phyloP scores from a whole-genome alignment of 1,140 invertebrate species.

The Sinonovacula constricta region DNA sequence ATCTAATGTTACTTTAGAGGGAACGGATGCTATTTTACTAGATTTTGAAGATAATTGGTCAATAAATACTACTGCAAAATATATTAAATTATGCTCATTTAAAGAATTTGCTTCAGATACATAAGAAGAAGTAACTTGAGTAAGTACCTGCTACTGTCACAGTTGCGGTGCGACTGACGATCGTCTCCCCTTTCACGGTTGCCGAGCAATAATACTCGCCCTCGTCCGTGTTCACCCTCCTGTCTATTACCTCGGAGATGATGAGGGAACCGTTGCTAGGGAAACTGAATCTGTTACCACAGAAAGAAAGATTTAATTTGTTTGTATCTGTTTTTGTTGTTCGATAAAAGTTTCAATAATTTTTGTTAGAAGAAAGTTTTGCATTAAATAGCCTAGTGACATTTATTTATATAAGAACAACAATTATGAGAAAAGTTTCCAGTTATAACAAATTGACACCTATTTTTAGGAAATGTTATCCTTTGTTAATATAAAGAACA shows the following conservation, averaged over 20 bases:
- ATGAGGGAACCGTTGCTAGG: conserved; percentile 18
- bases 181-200: conserved; percentile 40
- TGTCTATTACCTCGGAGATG: conserved; percentile 24
- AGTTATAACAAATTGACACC: not conserved
- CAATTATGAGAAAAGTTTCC: not conserved
- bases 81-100: not conserved
- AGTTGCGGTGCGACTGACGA: conserved; percentile 3
- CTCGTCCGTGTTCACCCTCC: conserved; percentile 24
- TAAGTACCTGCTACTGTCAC: conserved; percentile 40
- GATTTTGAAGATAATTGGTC: not conserved
- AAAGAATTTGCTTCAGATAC: not conserved
- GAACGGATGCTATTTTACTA: too few species aligned
- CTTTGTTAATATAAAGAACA: too few species aligned
- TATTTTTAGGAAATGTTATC: too few species aligned
- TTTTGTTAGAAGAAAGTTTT: not conserved
- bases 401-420: not conserved
- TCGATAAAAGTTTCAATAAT: not conserved
- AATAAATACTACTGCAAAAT: not conserved
- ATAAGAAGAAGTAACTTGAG: too few species aligned
- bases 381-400: not conserved
- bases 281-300: conserved; percentile 5
- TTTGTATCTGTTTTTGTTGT: not conserved
- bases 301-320: not conserved
- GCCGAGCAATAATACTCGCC: conserved; percentile 39
- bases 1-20: too few species aligned